Conservation (phyloP, 1,140 invertebrate species). For the Ostrea edulis region DNA sequence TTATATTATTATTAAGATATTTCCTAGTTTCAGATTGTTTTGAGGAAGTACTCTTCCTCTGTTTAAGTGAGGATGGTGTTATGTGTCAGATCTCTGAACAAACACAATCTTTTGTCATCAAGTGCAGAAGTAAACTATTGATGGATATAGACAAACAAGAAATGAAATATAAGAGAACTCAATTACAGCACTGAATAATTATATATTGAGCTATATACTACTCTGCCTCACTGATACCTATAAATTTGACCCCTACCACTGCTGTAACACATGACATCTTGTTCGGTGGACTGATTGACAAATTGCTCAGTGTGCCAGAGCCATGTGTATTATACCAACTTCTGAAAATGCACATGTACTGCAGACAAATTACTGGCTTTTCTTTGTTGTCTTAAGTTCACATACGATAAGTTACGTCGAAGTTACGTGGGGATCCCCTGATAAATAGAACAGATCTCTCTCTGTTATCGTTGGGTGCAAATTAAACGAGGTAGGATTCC, state of each 20-base stretch:
- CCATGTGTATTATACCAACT: not conserved
- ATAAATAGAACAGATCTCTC: slow-evolving; percentile 5
- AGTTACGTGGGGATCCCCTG: not conserved
- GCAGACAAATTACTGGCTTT: slow-evolving; percentile 16
- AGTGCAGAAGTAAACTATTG: not conserved
- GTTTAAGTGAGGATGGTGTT: no score
- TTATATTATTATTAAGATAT: no score
- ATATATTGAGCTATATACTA: no score
- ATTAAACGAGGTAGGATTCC: slow-evolving; percentile 18
- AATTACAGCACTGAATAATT: no score
- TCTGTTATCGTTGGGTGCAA: slow-evolving; percentile 15
- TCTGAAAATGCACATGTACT: not conserved
- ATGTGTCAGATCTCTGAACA: no score
- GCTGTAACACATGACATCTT: not conserved
- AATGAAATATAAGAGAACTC: no score
- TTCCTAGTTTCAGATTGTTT: no score
- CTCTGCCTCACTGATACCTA: no score
- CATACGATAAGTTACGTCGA: not conserved
- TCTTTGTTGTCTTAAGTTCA: not conserved
- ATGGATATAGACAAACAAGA: not conserved
- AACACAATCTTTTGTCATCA: not conserved
- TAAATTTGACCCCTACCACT: no score
- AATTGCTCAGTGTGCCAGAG: not conserved
- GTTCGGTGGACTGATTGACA: not conserved
- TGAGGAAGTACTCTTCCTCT: no score